Percentiles rank a stretch among this genome's conserved stretches.
Evolutionary conservation across 2,113 vertebrate genomes (phyloP).

Genomic region (Laticauda laticaudata): DNA sequence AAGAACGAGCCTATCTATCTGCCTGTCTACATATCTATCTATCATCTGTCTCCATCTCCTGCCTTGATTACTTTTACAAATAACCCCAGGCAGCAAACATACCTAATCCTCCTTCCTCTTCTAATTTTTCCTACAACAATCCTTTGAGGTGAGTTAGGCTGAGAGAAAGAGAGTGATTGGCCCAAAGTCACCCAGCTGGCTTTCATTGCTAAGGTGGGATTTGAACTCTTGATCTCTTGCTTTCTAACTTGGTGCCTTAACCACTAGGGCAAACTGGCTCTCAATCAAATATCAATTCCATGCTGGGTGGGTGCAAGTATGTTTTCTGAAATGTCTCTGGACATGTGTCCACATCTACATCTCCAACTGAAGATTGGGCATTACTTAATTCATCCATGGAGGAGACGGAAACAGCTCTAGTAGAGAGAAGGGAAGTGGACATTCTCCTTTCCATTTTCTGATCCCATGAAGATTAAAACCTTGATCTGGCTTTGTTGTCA

Average conservation of each 20-base stretch:
- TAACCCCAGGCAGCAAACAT: not conserved
- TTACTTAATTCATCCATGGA: not conserved
- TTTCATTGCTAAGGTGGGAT: not conserved
- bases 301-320: not conserved
- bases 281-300: not conserved
- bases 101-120: not conserved
- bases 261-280: not conserved
- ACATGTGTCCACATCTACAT: not conserved
- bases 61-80: not conserved
- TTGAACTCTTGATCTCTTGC: not conserved
- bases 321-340: not conserved
- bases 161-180: not conserved
- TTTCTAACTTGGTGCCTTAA: not conserved
- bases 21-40: not conserved
- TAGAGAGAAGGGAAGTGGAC: not conserved
- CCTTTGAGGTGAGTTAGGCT: not conserved
- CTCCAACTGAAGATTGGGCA: not conserved
- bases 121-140: not conserved
- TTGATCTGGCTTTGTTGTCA: not conserved
- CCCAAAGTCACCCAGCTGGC: not conserved
- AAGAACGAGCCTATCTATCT: not conserved
- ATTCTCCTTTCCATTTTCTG: not conserved
- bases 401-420: not conserved
- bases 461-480: not conserved
- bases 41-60: not conserved